These are phyloP conservation scores for Trogon surrucura DNA, from an alignment of 2,113 vertebrate species.

Conservation along the genomic window DNA sequence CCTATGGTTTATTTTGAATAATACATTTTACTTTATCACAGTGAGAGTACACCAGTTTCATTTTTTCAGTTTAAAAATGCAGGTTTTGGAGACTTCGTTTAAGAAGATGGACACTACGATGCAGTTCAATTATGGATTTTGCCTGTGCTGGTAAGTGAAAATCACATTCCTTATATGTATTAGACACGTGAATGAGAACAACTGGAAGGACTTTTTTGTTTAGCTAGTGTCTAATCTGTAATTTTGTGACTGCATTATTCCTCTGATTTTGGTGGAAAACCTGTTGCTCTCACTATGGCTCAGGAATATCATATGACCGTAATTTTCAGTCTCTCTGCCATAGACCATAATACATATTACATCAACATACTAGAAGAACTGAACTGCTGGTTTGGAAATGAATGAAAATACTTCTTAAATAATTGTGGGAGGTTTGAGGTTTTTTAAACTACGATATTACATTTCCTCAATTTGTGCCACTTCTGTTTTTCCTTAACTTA, in stretches of 20 bases:
- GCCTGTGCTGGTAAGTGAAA: background rate
- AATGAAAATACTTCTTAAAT: background rate
- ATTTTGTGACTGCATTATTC: background rate
- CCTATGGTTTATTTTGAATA: background rate
- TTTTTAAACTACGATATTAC: background rate
- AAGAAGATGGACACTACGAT: background rate
- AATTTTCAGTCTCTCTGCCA: background rate
- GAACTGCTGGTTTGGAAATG: background rate
- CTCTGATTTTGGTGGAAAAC: background rate
- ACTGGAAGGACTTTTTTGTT: background rate
- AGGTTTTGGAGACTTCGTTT: background rate
- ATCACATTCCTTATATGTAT: background rate
- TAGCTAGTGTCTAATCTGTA: background rate
- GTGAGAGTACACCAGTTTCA: background rate
- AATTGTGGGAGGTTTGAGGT: background rate
- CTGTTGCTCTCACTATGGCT: background rate
- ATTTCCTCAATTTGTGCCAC: background rate
- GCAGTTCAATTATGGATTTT: background rate
- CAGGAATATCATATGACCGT: background rate
- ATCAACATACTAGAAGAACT: background rate
- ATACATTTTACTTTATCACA: background rate
- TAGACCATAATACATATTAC: background rate
- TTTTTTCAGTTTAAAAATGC: background rate
- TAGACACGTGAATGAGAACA: background rate
- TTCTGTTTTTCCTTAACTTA: background rate